Percentiles rank a stretch among this genome's conserved stretches.
Evolutionary conservation across 2,888 invertebrate genomes (phyloP).

Genomic region (Hydriomena furcata): DNA sequence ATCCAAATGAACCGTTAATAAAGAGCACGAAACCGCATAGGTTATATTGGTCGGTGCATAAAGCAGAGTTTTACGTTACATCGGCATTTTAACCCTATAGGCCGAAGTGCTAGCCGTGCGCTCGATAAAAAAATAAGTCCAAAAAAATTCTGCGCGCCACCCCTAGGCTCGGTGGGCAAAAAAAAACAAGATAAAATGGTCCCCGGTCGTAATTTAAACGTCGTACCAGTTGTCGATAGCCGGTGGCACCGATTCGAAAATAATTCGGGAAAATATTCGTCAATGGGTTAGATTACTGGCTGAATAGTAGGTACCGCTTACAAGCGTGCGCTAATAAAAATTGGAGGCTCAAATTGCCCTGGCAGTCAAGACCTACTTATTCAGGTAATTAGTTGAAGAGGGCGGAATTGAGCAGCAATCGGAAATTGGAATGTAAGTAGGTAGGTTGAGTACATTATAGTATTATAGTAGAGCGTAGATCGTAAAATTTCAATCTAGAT

Average conservation of each 20-base stretch:
- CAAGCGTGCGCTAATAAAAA: slow-evolving; percentile 10
- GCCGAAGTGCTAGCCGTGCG: slow-evolving; percentile 61
- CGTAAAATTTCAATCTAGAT: no score
- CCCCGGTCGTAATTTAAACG: slow-evolving; percentile 79
- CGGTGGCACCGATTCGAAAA: slow-evolving; percentile 43
- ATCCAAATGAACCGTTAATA: no score
- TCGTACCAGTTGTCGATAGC: slow-evolving; percentile 74
- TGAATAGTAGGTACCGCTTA: slow-evolving; percentile 6
- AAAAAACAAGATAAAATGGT: slow-evolving; percentile 72
- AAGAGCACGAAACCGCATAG: no score
- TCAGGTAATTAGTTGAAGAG: no score
- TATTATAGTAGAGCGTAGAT: no score
- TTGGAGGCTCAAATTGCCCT: slow-evolving; percentile 2
- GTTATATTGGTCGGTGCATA: slow-evolving; percentile 1
- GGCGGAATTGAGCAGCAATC: no score
- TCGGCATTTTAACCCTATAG: slow-evolving; percentile 66
- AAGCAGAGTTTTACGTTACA: slow-evolving; percentile 47
- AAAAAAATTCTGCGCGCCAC: slow-evolving; percentile 66
- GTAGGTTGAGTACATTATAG: no score
- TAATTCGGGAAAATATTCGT: slow-evolving; percentile 22
- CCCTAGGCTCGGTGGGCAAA: slow-evolving; percentile 73
- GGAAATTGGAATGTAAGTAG: no score
- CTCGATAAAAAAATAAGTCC: slow-evolving; percentile 62
- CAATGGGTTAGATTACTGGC: slow-evolving; percentile 17
- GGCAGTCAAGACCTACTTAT: no score